Percentiles rank a stretch among this genome's conserved stretches.
Conservation (phyloP, 2,797 vertebrate genomes). For the Mastacembelus armatus region DNA sequence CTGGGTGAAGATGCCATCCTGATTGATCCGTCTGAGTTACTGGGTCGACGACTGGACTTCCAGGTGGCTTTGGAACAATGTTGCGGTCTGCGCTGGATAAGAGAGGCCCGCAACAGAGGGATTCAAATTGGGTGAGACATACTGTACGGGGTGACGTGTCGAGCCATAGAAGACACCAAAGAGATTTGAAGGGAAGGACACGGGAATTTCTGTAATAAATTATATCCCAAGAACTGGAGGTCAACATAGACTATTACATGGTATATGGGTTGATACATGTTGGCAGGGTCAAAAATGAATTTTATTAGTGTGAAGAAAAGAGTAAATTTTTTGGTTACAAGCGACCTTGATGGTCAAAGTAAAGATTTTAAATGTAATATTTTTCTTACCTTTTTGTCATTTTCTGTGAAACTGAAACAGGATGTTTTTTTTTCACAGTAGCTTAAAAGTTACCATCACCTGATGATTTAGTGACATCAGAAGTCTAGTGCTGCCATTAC, state of each 20-base stretch:
- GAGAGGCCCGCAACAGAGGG: constrained; percentile 83
- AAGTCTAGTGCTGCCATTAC: too few relatives aligned
- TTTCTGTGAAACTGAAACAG: too few relatives aligned
- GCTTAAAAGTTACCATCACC: too few relatives aligned
- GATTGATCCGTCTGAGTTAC: constrained; percentile 87
- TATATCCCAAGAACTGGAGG: background rate
- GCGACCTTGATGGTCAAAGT: too few relatives aligned
- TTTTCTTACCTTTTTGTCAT: too few relatives aligned
- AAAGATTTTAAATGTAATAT: too few relatives aligned
- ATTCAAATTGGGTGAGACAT: constrained; percentile 87
- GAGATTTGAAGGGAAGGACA: background rate
- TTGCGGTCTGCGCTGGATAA: constrained; percentile 89
- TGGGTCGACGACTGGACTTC: constrained; percentile 88
- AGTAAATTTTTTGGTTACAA: background rate
- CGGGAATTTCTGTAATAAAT: background rate
- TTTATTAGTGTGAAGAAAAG: background rate
- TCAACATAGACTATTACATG: too few relatives aligned
- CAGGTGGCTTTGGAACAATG: constrained; percentile 86
- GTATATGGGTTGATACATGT: too few relatives aligned
- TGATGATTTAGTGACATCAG: too few relatives aligned
- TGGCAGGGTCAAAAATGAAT: background rate
- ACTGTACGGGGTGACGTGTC: background rate
- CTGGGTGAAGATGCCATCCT: constrained; percentile 88
- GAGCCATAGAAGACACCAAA: background rate
- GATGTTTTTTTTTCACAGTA: too few relatives aligned